Evolutionary conservation across 2,797 vertebrate genomes (phyloP), one percentile per base, ranked within the genome.

Genomic region (Pangasius macronema): DNA sequence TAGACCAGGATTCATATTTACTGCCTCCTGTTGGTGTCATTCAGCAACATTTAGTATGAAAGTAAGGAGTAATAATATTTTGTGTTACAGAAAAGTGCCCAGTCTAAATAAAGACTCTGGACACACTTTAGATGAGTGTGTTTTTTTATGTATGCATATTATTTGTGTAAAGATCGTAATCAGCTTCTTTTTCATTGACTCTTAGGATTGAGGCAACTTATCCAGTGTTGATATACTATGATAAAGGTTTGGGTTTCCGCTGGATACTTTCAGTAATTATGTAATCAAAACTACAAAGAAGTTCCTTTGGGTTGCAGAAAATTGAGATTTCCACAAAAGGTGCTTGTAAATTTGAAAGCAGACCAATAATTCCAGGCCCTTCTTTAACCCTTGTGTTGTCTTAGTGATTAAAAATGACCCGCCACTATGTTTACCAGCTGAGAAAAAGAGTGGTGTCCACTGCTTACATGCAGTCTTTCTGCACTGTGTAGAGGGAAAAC

Each of bases 21-120:
- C 88, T 91, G 89, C 88, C 90, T 88, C 87, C 90, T 87, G 80
- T 84, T 89, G 88, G 88, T 68, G 65, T 76, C 51, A 73, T 82
- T 55, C 63, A n/a, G 42, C 11, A 49, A 82, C 7, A 46, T 63
- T 30, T 30, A 85, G 80, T 68, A 84, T 65, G 33, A 83, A 67
- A 30, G 16, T 65, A 46, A 82, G 24, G 39, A 82, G 46, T 46
- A 18, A 10, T 49, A 10, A 49, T 49, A 65, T 63, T 65, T 49
- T 82, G 59, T 65, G 55, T 39, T 49, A 10, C 57, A 63, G 36
- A 82, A 63, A 82, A 27, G 5, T 82, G 1, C 14, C 36, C 24
- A 3, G 4, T n/a, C 14, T n/a, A 20, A 49, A 49, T 24, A 65
- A 65, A 49, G 81, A 49, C 59, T 33, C 2, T 36, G 9, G 46